Evolutionary conservation across 2,888 invertebrate species (phyloP).

Genomic region (Flabesymbios commensalis): DNA sequence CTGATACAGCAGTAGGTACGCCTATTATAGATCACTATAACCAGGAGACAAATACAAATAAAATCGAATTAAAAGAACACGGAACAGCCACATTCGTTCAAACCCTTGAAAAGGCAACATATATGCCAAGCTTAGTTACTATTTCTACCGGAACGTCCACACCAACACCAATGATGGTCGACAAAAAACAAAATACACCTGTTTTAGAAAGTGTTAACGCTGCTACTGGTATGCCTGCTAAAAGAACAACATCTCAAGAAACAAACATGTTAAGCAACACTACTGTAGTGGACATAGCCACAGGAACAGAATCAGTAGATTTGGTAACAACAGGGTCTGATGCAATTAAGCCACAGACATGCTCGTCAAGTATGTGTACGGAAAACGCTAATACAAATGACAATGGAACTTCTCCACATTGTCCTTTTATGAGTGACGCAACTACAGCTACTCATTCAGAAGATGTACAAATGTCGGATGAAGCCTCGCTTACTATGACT

Average conservation of each 20-base stretch:
- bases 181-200: constrained; percentile 9
- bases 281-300: not conserved
- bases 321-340: too few relatives aligned
- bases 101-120: constrained; percentile 20
- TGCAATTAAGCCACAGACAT: too few relatives aligned
- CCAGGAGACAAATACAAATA: not conserved
- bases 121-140: constrained; percentile 18
- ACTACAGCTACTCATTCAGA: too few relatives aligned
- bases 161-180: not conserved
- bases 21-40: not conserved
- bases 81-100: constrained; percentile 9
- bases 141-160: constrained; percentile 19
- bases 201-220: not conserved
- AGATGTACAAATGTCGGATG: too few relatives aligned
- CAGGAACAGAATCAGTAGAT: not conserved
- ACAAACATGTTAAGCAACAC: not conserved
- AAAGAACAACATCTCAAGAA: not conserved
- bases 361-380: too few relatives aligned
- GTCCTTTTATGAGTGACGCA: too few relatives aligned
- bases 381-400: too few relatives aligned
- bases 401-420: too few relatives aligned
- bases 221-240: not conserved
- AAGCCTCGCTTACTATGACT: too few relatives aligned
- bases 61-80: not conserved
- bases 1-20: not conserved